Conservation (phyloP, 2,797 vertebrate genomes). For the Phalanger gymnotis region DNA sequence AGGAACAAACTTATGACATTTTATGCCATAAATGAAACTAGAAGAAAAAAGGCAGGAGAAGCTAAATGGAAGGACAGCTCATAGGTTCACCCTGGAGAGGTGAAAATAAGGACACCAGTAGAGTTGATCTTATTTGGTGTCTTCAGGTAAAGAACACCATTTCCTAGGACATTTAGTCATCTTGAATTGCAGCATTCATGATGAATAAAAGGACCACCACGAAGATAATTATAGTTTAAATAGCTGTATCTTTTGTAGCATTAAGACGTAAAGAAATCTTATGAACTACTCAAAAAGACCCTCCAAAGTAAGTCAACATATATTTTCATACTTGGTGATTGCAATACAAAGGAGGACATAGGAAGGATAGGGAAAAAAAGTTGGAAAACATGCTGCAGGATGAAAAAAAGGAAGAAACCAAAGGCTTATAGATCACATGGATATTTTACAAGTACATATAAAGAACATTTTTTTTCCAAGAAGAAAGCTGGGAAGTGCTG, state of each 20-base stretch:
- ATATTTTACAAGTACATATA: neutral
- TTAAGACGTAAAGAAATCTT: neutral
- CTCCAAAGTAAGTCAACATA: neutral
- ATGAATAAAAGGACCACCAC: neutral
- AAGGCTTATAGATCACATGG: neutral
- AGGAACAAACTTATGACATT: neutral
- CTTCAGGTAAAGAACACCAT: neutral
- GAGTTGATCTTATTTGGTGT: neutral
- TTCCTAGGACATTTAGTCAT: neutral
- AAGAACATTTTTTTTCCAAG: neutral
- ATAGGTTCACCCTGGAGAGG: neutral
- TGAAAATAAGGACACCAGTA: neutral
- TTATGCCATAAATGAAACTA: neutral
- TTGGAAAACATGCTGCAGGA: neutral
- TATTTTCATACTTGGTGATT: neutral
- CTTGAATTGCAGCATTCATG: neutral
- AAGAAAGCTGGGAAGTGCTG: neutral
- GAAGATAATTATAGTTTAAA: neutral
- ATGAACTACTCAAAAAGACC: neutral
- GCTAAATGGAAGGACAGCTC: neutral
- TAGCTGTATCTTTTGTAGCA: neutral
- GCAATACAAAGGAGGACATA: neutral
- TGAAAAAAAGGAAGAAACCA: neutral
- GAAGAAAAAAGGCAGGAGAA: neutral
- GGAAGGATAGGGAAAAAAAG: neutral